A percentile compares a stretch with the other conserved stretches of the same genome.
Conservation (phyloP, 1,140 invertebrate genomes). For the Chymomyza costata region DNA sequence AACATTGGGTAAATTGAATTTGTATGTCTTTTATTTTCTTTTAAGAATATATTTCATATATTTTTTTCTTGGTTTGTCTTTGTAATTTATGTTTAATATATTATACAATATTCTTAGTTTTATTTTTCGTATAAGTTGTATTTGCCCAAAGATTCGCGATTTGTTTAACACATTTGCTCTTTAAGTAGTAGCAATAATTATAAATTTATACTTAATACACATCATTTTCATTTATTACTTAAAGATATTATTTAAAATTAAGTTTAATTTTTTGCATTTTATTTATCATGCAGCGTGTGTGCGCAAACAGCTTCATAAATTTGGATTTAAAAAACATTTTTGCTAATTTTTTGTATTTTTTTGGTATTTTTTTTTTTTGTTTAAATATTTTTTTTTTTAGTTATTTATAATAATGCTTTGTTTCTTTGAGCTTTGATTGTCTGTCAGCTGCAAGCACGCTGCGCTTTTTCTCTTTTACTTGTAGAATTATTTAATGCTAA, state of each 20-base stretch:
- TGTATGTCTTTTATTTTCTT: too few relatives aligned
- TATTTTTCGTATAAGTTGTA: constrained; percentile 17
- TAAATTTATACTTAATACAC: constrained; percentile 8
- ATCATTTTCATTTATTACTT: constrained; percentile 7
- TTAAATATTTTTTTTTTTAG: constrained; percentile 12
- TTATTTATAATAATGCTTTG: too few relatives aligned
- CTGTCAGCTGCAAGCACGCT: constrained; percentile 62
- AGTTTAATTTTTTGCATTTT: constrained; percentile 4
- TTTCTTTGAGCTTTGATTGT: constrained; percentile 64
- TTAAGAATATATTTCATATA: too few relatives aligned
- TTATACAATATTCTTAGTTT: constrained; percentile 32
- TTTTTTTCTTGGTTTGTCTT: neutral
- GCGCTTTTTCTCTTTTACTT: constrained; percentile 8
- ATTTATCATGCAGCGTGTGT: constrained; percentile 21
- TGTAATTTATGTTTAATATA: constrained; percentile 5
- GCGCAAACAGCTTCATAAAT: constrained; percentile 17
- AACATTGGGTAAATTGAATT: too few relatives aligned
- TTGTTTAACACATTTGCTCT: too few relatives aligned
- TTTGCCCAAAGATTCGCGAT: too few relatives aligned
- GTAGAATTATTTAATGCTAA: constrained; percentile 2
- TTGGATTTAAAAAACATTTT: constrained; percentile 5
- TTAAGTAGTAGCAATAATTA: neutral
- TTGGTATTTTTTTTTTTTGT: constrained; percentile 16
- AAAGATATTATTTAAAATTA: neutral
- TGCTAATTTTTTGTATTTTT: constrained; percentile 28